Evolutionary conservation across 2,888 invertebrate genomes (phyloP), one percentile per base, ranked within the genome.

Genomic region (Deilephila elpenor): DNA sequence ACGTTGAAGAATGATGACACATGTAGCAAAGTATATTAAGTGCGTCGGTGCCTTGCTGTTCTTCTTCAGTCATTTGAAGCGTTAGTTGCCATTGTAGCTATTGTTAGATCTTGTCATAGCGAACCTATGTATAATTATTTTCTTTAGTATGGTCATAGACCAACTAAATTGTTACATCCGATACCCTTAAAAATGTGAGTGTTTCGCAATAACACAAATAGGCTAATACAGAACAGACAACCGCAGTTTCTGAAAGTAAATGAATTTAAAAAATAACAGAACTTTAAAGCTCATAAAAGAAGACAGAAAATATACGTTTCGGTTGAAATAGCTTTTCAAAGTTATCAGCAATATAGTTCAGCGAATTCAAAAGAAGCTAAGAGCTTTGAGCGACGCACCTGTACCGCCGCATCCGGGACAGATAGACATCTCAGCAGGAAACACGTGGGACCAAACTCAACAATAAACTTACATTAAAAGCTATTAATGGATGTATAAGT

Each of bases 401-500:
- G 71, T 71, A 59, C 59, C 37, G 37, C 44, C 44, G 34, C 59
- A 71, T 59, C 59, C 71, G 71, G 71, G 20, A 32, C 14, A 32
- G 71, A 71, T 44, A 71, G 44, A 32, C 34, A 59, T 59, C 59
- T 34, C 19, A 59, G 59, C 64, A 67, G 71, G 59, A 71, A 70
- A 70, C 53, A 71, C 71, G 71, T 71, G 71, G 25, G 37, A 64
- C n/a, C n/a, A 64, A 20, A n/a, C 44, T 17, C 44, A 64, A 64
- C 34, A 64, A 44, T n/a, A 19, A 44, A 20, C 61, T 17, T 19
- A 34, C 17, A 17, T n/a, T 56, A n/a, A 56, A 53, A 56, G n/a
- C 19, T 56, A 5, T 56, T 56, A 64, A 14, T 34, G 8, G 64
- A 20, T 44, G 20, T 44, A 14, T 20, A 20, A 11, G 6, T 37